Conservation (phyloP, 2,113 vertebrate genomes). For the Anarrhichthys ocellatus region DNA sequence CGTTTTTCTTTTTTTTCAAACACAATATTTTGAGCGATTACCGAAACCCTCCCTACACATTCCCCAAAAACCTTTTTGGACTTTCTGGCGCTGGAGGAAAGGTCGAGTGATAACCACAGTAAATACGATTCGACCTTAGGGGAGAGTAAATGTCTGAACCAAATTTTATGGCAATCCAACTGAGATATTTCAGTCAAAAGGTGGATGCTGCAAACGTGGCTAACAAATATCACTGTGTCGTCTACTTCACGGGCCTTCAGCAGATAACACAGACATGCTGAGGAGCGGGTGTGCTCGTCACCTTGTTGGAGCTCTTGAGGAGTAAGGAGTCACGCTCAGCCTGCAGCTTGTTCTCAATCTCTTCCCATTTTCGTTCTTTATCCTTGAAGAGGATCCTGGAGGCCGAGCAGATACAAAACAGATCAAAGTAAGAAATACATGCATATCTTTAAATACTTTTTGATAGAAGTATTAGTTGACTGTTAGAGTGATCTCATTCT, state of each 20-base stretch:
- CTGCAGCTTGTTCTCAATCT: constrained; percentile 93
- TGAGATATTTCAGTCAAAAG: constrained; percentile 1
- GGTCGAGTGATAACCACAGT: neutral
- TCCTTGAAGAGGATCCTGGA: constrained; percentile 97
- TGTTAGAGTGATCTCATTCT: constrained; percentile 18
- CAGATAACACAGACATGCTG: constrained; percentile 3
- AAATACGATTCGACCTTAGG: constrained; percentile 5
- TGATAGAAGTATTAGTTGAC: constrained; percentile 15
- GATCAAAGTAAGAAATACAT: constrained; percentile 52
- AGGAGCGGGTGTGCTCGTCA: constrained; percentile 59
- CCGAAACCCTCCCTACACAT: neutral
- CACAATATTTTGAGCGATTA: neutral
- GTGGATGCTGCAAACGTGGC: neutral
- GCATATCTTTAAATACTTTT: constrained; percentile 23
- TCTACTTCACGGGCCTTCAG: neutral
- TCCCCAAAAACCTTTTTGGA: neutral
- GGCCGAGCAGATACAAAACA: constrained; percentile 54
- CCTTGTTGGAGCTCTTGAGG: constrained; percentile 96
- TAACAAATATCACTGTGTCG: neutral
- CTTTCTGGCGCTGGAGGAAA: neutral
- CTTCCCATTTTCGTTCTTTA: constrained; percentile 96
- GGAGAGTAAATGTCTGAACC: neutral
- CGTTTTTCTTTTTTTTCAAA: neutral
- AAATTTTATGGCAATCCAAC: neutral
- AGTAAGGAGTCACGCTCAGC: constrained; percentile 93